Evolutionary conservation across 2,888 invertebrate genomes (phyloP).

Genomic region (Xanthorhoe spadicearia): DNA sequence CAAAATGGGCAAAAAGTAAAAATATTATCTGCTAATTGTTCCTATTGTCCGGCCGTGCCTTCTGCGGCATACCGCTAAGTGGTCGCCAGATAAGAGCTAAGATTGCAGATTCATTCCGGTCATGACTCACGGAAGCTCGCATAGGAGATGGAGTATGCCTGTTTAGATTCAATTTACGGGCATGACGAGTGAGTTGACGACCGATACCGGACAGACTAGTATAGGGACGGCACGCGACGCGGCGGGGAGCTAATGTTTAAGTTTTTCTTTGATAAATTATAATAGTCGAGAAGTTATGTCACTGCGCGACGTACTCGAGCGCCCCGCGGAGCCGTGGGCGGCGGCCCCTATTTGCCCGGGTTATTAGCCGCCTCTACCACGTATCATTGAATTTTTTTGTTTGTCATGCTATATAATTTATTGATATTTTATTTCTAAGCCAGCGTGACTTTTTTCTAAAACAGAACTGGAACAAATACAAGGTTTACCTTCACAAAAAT

Average conservation of each 20-base stretch:
- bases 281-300: constrained; percentile 76
- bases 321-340: constrained; percentile 63
- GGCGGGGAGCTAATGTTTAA: constrained; percentile 68
- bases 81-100: constrained; percentile 51
- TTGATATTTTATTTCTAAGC: constrained; percentile 49
- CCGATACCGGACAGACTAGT: constrained; percentile 65
- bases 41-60: constrained; percentile 47
- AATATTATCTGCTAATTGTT: constrained; percentile 43
- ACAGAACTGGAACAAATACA: constrained; percentile 8
- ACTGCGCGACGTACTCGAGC: constrained; percentile 52
- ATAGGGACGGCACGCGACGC: constrained; percentile 75
- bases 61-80: constrained; percentile 59
- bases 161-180: constrained; percentile 70
- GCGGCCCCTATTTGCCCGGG: constrained; percentile 48
- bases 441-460: constrained; percentile 7
- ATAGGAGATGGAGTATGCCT: constrained; percentile 60
- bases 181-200: constrained; percentile 63
- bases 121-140: constrained; percentile 61
- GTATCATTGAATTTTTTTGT: constrained; percentile 74
- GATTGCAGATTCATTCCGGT: constrained; percentile 53
- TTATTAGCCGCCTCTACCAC: constrained; percentile 68
- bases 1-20: constrained; percentile 41
- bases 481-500: not conserved
- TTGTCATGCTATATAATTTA: constrained; percentile 74
- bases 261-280: constrained; percentile 77